Percentiles rank a stretch among this genome's conserved stretches.
Conservation (phyloP, 1,140 invertebrate genomes). For the Colletes gigas region DNA sequence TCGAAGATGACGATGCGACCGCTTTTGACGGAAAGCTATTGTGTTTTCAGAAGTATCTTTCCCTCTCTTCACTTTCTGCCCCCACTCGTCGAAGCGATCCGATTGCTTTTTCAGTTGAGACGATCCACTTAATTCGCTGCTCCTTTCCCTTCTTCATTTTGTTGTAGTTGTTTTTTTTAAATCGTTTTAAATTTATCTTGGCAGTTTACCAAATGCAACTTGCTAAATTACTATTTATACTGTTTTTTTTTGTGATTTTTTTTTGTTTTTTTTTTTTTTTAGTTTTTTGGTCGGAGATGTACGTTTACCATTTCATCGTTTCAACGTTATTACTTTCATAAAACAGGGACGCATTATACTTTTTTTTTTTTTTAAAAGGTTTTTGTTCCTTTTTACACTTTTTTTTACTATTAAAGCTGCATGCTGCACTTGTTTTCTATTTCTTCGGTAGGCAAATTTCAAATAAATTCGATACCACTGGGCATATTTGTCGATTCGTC, state of each 20-base stretch:
- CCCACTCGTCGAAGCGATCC: slow-evolving; percentile 21
- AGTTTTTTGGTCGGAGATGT: slow-evolving; percentile 70
- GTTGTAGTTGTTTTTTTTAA: slow-evolving; percentile 60
- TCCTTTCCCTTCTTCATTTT: slow-evolving; percentile 29
- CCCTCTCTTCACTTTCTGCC: slow-evolving; percentile 15
- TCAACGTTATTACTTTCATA: slow-evolving; percentile 70
- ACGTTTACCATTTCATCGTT: slow-evolving; percentile 65
- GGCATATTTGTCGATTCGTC: slow-evolving; percentile 53
- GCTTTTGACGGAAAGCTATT: slow-evolving; percentile 72
- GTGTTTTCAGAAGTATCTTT: slow-evolving; percentile 60
- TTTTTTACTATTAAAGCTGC: slow-evolving; percentile 73
- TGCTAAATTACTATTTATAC: slow-evolving; percentile 74
- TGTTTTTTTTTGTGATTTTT: slow-evolving; percentile 29
- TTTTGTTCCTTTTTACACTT: neutral
- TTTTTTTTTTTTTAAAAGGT: slow-evolving; percentile 3
- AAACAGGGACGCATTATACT: slow-evolving; percentile 73
- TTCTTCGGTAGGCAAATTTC: slow-evolving; percentile 78
- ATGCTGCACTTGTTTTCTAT: slow-evolving; percentile 73
- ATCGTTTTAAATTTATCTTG: slow-evolving; percentile 72
- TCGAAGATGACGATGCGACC: slow-evolving; percentile 72
- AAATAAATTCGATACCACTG: slow-evolving; percentile 57
- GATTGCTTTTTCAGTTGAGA: slow-evolving; percentile 28
- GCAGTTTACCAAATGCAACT: slow-evolving; percentile 79
- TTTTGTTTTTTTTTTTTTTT: slow-evolving; percentile 41
- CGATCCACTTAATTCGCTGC: slow-evolving; percentile 26